Evolutionary conservation across 2,797 vertebrate species (phyloP).

Genomic region (Rhodeus uyekii): DNA sequence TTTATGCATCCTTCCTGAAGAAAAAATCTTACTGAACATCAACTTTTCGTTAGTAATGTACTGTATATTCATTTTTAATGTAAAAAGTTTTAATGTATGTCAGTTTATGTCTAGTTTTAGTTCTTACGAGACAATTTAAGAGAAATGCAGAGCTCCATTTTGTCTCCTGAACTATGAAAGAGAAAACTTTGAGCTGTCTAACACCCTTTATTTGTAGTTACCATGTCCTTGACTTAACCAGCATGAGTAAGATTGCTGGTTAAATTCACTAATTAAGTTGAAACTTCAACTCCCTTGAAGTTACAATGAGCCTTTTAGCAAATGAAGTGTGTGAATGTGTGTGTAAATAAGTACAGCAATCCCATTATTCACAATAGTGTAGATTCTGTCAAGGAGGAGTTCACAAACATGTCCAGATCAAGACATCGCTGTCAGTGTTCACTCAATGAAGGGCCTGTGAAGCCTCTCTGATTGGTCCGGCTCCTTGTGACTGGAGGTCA

Average conservation of each 20-base stretch:
- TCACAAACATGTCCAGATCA: not conserved
- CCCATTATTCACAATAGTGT: not conserved
- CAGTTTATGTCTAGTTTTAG: not conserved
- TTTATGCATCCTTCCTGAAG: not conserved
- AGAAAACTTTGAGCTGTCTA: not conserved
- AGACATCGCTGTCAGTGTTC: not conserved
- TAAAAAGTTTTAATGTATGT: too few relatives aligned
- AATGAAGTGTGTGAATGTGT: not conserved
- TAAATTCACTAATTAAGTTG: not conserved
- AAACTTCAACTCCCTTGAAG: not conserved
- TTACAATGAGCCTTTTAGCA: not conserved
- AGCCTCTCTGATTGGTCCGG: not conserved
- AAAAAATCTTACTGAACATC: not conserved
- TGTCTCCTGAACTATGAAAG: not conserved
- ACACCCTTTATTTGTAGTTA: not conserved
- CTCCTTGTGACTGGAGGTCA: not conserved
- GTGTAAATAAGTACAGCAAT: not conserved
- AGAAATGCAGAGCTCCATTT: not conserved
- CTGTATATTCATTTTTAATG: too few relatives aligned
- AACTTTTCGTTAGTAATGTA: not conserved
- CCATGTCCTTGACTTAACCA: not conserved
- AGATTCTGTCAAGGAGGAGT: not conserved
- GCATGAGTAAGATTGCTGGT: not conserved
- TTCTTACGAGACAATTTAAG: not conserved
- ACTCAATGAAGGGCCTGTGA: constrained; percentile 7